phyloP scores from a whole-genome alignment of 2,888 invertebrate genomes.

The Charanyca ferruginea region DNA sequence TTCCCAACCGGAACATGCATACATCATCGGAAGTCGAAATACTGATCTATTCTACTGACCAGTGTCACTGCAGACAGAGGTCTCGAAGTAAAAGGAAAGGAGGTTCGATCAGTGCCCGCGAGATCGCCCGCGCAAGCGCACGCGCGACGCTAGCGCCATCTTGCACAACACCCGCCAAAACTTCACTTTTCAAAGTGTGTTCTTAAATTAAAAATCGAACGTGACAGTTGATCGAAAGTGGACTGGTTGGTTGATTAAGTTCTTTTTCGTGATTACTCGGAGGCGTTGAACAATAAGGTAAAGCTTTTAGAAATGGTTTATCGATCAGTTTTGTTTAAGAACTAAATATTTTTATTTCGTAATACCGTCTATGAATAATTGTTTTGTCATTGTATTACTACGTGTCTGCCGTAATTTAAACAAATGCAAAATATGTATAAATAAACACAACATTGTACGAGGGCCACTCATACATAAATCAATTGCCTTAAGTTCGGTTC shows the following conservation, averaged over 20 bases:
- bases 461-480: conserved; percentile 45
- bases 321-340: conserved; percentile 43
- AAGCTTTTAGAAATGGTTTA: conserved; percentile 60
- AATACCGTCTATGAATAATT: conserved; percentile 45
- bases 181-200: conserved; percentile 69
- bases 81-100: conserved; percentile 83
- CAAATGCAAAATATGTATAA: conserved; percentile 34
- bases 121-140: conserved; percentile 77
- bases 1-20: conserved; percentile 81
- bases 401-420: conserved; percentile 39
- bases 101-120: conserved; percentile 83
- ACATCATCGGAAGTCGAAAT: conserved; percentile 85
- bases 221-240: conserved; percentile 77
- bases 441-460: conserved; percentile 21
- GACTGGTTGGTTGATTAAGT: conserved; percentile 70
- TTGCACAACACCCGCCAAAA: conserved; percentile 76
- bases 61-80: conserved; percentile 76
- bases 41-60: conserved; percentile 69
- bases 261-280: conserved; percentile 65
- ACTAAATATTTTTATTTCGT: conserved; percentile 48
- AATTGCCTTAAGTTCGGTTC: conserved; percentile 47
- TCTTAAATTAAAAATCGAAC: conserved; percentile 63
- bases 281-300: conserved; percentile 77
- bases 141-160: conserved; percentile 68
- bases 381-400: conserved; percentile 34